A percentile compares a stretch with the other conserved stretches of the same genome.
Evolutionary conservation across 1,140 invertebrate species (phyloP).

Genomic region (Drosophila bocqueti): DNA sequence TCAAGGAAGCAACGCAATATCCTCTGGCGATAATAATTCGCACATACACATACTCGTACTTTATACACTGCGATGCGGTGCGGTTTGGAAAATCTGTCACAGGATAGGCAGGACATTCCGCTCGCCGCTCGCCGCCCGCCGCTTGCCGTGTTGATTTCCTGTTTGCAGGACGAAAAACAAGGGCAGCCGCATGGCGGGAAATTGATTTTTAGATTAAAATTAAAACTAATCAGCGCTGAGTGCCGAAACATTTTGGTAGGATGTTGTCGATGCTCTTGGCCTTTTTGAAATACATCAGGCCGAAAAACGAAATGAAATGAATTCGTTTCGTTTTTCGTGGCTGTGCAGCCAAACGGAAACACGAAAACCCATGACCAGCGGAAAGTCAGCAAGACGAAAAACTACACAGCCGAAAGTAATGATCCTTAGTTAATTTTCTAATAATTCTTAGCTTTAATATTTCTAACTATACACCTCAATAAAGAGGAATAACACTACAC

Average conservation of each 20-base stretch:
- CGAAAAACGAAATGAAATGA: conserved; percentile 83
- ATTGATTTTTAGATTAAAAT: conserved; percentile 85
- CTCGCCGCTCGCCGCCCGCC: neutral
- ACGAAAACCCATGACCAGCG: conserved; percentile 59
- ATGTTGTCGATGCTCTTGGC: conserved; percentile 45
- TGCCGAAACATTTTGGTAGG: conserved; percentile 44
- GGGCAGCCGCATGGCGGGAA: conserved; percentile 68
- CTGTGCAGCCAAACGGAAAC: conserved; percentile 78
- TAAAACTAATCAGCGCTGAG: conserved; percentile 84
- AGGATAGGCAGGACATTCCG: conserved; percentile 50
- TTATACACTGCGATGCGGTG: neutral
- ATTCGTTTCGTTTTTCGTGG: conserved; percentile 67
- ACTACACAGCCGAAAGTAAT: neutral
- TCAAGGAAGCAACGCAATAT: conserved; percentile 71
- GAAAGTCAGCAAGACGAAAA: conserved; percentile 44
- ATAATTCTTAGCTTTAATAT: no score
- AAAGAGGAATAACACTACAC: neutral
- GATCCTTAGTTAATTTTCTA: no score
- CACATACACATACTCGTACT: conserved; percentile 9
- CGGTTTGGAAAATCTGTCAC: conserved; percentile 61
- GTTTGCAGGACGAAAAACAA: conserved; percentile 76
- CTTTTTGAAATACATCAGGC: conserved; percentile 73
- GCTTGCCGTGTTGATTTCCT: conserved; percentile 76
- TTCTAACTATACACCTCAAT: neutral
- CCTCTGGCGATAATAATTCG: conserved; percentile 76